Percentiles rank a stretch among this genome's conserved stretches.
These are phyloP conservation scores for Gryllus bimaculatus DNA, from an alignment of 1,140 invertebrate species.

Conservation along the genomic window DNA sequence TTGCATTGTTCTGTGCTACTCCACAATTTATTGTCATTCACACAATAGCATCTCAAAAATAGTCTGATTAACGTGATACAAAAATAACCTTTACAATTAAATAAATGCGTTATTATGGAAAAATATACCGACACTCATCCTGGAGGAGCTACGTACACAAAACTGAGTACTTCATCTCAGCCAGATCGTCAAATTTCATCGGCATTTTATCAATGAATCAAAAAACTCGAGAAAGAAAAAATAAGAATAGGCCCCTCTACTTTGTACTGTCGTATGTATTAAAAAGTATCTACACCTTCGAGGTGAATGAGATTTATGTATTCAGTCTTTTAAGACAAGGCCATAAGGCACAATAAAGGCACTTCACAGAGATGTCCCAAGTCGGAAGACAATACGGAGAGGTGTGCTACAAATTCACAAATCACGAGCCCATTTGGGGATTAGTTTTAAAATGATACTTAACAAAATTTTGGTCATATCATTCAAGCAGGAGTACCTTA, in stretches of 20 bases:
- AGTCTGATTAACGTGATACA: background rate
- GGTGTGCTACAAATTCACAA: too few species aligned
- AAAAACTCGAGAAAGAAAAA: background rate
- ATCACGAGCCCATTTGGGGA: too few species aligned
- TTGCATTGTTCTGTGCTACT: background rate
- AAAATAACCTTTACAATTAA: slow-evolving; percentile 4
- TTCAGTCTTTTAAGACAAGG: slow-evolving; percentile 1
- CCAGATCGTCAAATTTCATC: too few species aligned
- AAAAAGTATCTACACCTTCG: background rate
- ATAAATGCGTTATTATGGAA: slow-evolving; percentile 9
- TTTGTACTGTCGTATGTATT: background rate
- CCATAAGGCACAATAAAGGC: background rate
- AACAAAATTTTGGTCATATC: too few species aligned
- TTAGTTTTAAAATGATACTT: too few species aligned
- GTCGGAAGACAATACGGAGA: too few species aligned
- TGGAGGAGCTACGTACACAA: background rate
- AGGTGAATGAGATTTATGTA: background rate
- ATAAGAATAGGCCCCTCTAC: background rate
- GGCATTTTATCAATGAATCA: too few species aligned
- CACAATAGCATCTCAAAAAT: slow-evolving; percentile 3
- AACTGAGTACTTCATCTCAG: background rate
- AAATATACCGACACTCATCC: slow-evolving; percentile 8
- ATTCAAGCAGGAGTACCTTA: too few species aligned
- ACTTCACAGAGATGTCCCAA: background rate
- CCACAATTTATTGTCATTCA: slow-evolving; percentile 9